A percentile compares a stretch with the other conserved stretches of the same genome.
phyloP scores from a whole-genome alignment of 1,140 invertebrate species.

The Chrysopa pallens region DNA sequence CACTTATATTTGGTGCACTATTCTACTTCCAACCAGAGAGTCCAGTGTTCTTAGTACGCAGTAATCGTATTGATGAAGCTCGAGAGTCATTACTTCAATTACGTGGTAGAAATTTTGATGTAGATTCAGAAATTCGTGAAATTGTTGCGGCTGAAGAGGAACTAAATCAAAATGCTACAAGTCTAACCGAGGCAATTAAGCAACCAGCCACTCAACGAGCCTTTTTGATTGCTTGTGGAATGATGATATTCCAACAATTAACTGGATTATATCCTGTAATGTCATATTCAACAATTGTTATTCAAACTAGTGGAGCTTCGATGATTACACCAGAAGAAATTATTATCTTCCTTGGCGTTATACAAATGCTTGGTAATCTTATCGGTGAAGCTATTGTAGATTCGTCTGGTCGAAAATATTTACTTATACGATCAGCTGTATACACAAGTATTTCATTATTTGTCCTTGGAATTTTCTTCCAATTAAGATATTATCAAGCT shows the following conservation, averaged over 20 bases:
- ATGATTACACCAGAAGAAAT: slow-evolving; percentile 28
- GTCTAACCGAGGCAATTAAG: too few species aligned
- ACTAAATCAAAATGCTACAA: slow-evolving; percentile 38
- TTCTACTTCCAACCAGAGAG: slow-evolving; percentile 54
- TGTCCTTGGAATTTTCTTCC: slow-evolving; percentile 43
- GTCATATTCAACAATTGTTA: slow-evolving; percentile 53
- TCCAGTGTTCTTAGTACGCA: slow-evolving; percentile 31
- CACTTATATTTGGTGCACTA: slow-evolving; percentile 32
- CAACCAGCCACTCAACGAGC: slow-evolving; percentile 39
- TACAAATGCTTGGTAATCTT: slow-evolving; percentile 54
- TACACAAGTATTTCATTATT: slow-evolving; percentile 41
- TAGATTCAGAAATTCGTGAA: slow-evolving; percentile 33
- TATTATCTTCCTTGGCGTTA: slow-evolving; percentile 55
- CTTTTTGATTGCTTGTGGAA: slow-evolving; percentile 46
- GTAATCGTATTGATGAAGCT: slow-evolving; percentile 40
- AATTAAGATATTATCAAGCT: slow-evolving; percentile 21
- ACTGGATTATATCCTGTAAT: slow-evolving; percentile 70
- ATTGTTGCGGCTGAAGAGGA: slow-evolving; percentile 48
- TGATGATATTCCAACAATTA: slow-evolving; percentile 75
- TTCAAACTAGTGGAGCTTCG: slow-evolving; percentile 26
- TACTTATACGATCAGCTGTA: slow-evolving; percentile 42
- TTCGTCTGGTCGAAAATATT: slow-evolving; percentile 48
- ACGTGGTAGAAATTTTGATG: slow-evolving; percentile 43
- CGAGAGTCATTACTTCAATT: slow-evolving; percentile 42
- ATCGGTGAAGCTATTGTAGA: slow-evolving; percentile 52